Base-by-base conservation (phyloP, 2,113 vertebrate genomes). In the Psilopsiagon aymara region DNA sequence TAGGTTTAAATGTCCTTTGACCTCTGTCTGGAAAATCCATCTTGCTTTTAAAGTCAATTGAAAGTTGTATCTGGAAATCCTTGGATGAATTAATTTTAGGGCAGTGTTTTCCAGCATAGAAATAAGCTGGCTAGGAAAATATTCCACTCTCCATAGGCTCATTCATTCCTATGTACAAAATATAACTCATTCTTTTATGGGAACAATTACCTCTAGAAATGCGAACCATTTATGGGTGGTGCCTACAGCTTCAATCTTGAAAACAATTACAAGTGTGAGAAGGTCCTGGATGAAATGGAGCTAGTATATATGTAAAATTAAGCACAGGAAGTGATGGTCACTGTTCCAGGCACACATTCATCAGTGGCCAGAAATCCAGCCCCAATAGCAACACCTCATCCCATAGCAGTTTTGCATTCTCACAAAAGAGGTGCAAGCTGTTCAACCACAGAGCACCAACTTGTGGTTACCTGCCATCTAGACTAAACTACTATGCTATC, bases 191-290 rank as follows among this genome's bases (percentile, higher is more conserved):
- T 92, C 41, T 94, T 94, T 81, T 78, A 86, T 67, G 82, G 53
- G 84, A 94, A 94, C 87, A 94, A 94, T 85, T 87, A 59, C 53
- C 46, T 92, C 73, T 90, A 63, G 63, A 86, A 94, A 92, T 33
- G 68, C 92, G 87, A 90, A 91, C 90, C 63, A 92, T 90, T 85
- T 67, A 77, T 37, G 70, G 82, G 85, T 94, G 93, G 92, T 93
- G 73, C 51, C 93, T 68, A 63, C 64, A 80, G 6, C n/a, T 90
- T 80, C 82, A 70, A 27, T 82, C 71, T 57, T 74, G 68, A 92
- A 88, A 90, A 80, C 59, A 85, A n/a, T 67, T 47, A 20, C 55
- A 92, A 79, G 51, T 3, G 5, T 77, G 71, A 90, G 88, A 80
- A 95, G 67, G 21, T 52, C 68, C 43, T 17, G 43, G 46, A 11